phyloP scores from a whole-genome alignment of 2,797 vertebrate genomes.

The Botia almorhae region DNA sequence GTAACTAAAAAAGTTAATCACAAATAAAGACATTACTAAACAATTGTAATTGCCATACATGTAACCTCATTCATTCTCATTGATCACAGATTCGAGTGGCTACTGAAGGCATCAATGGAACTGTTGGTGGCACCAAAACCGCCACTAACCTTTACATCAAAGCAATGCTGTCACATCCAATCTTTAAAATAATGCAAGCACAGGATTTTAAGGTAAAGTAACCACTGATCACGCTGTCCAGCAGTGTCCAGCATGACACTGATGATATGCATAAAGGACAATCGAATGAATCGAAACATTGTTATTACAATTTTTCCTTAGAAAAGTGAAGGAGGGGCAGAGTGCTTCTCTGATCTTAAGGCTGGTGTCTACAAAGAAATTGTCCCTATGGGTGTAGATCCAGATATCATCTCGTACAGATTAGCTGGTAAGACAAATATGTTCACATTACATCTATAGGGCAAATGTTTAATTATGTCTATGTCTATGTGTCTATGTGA shows the following conservation, averaged over 20 bases:
- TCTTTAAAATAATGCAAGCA: constrained; percentile 80
- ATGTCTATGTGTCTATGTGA: background rate
- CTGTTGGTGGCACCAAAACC: constrained; percentile 86
- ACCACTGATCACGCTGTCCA: background rate
- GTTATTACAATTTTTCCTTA: constrained; percentile 63
- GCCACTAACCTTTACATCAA: constrained; percentile 84
- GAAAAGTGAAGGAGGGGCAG: constrained; percentile 87
- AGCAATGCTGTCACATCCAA: constrained; percentile 85
- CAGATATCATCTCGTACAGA: constrained; percentile 84
- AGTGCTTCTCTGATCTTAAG: constrained; percentile 89
- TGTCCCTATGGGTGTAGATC: constrained; percentile 94
- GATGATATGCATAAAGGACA: background rate
- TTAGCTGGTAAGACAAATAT: constrained; percentile 73
- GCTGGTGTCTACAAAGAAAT: constrained; percentile 93
- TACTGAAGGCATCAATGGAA: constrained; percentile 94
- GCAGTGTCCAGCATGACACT: background rate
- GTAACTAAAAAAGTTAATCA: constrained; percentile 68
- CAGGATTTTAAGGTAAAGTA: constrained; percentile 92
- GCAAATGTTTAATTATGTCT: background rate
- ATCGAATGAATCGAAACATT: no score
- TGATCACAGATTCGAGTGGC: constrained; percentile 87
- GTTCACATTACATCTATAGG: background rate
- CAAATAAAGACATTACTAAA: background rate
- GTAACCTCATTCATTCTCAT: constrained; percentile 17
- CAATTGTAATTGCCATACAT: no score